Base-by-base conservation (phyloP, 1,140 invertebrate species). In the Thrips palmi region DNA sequence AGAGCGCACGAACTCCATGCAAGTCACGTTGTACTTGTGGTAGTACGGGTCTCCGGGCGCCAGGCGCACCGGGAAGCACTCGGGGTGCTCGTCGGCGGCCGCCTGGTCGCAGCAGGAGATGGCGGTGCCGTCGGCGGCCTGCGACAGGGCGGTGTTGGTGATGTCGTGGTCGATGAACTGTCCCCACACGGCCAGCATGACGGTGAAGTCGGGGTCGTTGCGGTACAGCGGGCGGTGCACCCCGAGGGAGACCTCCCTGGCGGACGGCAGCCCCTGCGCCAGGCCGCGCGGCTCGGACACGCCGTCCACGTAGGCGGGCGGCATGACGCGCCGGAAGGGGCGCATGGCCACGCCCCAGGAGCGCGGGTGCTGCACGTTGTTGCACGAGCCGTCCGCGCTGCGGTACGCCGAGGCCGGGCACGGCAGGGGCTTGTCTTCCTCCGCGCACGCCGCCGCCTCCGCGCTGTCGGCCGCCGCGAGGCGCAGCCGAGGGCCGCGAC, bases 151-250 rank as follows among this genome's bases (percentile, higher is more conserved):
- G 0, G 82, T 87, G 2, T 77, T 76, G 0, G 80, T 85, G 18
- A 97, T 73, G 49, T 97, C 93, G 50, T 97, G 93, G 56, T 97
- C 92, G 11, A 96, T 48, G 56, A 97, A 96, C 62, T 97, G 92
- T 1, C 92, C 91, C 71, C 88, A 97, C 7, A 83, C 77, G 0
- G 79, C 78, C 30, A 83, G 49, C 75, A 85, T 80, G 0, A 83
- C 77, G 0, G 77, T 79, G 48, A 83, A 83, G 22, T 69, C 60
- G 0, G 72, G 68, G 55, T 83, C 79, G 19, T 67, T 67, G 22
- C 67, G 67, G 42, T 77, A 74, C 37, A 66, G 67, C 1, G 77
- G 73, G 5, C 75, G 58, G 54, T 83, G 78, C 1, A 83, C 67
- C 18, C 66, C 64, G 0, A 77, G 49, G 44, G 79, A 84, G 4